Base-by-base conservation (phyloP, 2,888 invertebrate genomes). In the Volucella inflata region DNA sequence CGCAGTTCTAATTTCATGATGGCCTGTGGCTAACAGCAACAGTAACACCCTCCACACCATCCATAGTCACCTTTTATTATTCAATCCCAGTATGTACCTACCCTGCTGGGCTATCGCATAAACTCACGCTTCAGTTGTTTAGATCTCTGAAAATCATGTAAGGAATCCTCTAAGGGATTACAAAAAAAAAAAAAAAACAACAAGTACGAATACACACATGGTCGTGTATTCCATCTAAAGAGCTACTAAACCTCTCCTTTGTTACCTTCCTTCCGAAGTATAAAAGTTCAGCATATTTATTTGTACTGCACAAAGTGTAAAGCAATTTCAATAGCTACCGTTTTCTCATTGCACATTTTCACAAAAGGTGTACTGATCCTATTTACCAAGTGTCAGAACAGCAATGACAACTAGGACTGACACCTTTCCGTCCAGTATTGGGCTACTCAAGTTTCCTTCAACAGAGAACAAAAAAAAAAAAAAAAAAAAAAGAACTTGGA, bases 1-100 rank as follows among this genome's bases (percentile, higher is more conserved):
- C 53, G 44, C 68, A 60, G 11, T 17, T 68, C 67, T 76, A 68
- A 76, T 76, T 68, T 21, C 67, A 38, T 44, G 46, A 68, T 53
- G 50, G 44, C 59, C 53, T 44, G 76, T 12, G 60, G 68, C 53
- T 36, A 48, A 36, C 38, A 38, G n/a, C 36, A 77, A 68, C 44
- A 68, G 36, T 12, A 72, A 44, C 11, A 60, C 60, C 50, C 38
- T 50, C 59, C 38, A 38, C 11, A 16, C 44, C 12, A 0, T 6
- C 12, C 44, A 2, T 46, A 46, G 44, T 48, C 70, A 62, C 36
- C 42, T 62, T 70, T 55, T 57, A 57, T 57, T 71, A 48, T 17
- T 14, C 78, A 51, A 57, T 59, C 11, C 40, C 46, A 53, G 30
- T 30, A n/a, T 16, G 51, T 71, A 17, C 57, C 11, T 44, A 50